Conservation (phyloP, 1,140 invertebrate species). For the Tetramorium parvispinum region DNA sequence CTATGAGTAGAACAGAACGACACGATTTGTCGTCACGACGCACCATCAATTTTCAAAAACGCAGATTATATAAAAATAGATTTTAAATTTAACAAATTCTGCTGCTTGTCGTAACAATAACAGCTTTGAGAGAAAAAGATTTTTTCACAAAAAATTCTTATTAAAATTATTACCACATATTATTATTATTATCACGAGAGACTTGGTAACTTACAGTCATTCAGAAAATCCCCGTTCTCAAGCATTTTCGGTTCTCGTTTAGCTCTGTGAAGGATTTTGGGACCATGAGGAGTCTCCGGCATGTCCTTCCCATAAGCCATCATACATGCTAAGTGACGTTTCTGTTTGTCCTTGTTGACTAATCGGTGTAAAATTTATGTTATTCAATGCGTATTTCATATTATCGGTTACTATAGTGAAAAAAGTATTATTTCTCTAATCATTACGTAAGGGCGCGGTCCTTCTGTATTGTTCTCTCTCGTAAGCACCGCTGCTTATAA, state of each 20-base stretch:
- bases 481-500: constrained; percentile 81
- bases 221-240: constrained; percentile 73
- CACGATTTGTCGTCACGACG: neutral
- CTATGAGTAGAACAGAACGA: constrained; percentile 71
- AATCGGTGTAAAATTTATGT: constrained; percentile 16
- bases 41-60: neutral
- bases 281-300: constrained; percentile 81
- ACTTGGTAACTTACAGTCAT: constrained; percentile 76
- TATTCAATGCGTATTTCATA: neutral
- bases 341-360: constrained; percentile 83
- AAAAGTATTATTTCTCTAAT: constrained; percentile 16
- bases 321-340: constrained; percentile 83
- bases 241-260: constrained; percentile 57
- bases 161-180: neutral
- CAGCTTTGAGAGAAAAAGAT: neutral
- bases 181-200: no score
- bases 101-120: neutral
- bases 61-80: neutral
- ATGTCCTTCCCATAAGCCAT: constrained; percentile 85
- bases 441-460: constrained; percentile 81
- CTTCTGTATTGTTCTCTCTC: constrained; percentile 83
- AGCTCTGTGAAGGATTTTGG: constrained; percentile 70
- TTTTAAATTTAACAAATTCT: neutral
- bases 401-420: neutral
- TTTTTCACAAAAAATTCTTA: neutral